These are phyloP conservation scores for Onychostruthus taczanowskii DNA, from an alignment of 2,113 vertebrate species.

Conservation along the genomic window DNA sequence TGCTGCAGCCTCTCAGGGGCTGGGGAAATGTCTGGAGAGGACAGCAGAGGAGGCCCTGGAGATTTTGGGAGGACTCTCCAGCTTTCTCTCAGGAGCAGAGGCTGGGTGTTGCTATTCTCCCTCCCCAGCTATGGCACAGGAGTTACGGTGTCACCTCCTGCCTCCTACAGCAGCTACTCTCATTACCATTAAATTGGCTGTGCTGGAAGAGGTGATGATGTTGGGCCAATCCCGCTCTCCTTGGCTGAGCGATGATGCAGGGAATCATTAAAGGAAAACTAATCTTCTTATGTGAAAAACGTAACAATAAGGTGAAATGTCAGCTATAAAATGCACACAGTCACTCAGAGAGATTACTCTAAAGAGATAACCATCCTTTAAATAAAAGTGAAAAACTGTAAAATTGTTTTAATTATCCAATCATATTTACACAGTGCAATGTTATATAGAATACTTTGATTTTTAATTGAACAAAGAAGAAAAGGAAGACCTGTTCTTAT, in stretches of 20 bases:
- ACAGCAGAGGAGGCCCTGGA: not conserved
- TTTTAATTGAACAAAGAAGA: not conserved
- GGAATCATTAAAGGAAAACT: not conserved
- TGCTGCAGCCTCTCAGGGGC: not conserved
- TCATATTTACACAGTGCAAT: not conserved
- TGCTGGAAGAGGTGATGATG: not conserved
- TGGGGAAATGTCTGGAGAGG: not conserved
- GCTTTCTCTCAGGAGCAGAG: not conserved
- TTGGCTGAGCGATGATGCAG: not conserved
- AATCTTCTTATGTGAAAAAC: not conserved
- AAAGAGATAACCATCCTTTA: not conserved
- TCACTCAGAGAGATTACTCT: not conserved
- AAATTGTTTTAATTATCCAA: constrained; percentile 3
- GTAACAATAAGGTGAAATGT: not conserved
- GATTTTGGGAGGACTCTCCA: too few species aligned
- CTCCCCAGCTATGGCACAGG: not conserved
- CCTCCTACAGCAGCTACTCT: not conserved
- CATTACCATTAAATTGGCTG: not conserved
- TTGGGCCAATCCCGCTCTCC: not conserved
- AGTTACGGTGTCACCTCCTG: not conserved
- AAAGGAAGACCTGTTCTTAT: not conserved
- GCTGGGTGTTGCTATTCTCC: not conserved
- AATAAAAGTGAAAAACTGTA: not conserved
- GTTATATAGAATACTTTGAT: not conserved
- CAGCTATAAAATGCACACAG: not conserved